phyloP scores from a whole-genome alignment of 2,113 vertebrate species.

The Pseudorectes ferrugineus region DNA sequence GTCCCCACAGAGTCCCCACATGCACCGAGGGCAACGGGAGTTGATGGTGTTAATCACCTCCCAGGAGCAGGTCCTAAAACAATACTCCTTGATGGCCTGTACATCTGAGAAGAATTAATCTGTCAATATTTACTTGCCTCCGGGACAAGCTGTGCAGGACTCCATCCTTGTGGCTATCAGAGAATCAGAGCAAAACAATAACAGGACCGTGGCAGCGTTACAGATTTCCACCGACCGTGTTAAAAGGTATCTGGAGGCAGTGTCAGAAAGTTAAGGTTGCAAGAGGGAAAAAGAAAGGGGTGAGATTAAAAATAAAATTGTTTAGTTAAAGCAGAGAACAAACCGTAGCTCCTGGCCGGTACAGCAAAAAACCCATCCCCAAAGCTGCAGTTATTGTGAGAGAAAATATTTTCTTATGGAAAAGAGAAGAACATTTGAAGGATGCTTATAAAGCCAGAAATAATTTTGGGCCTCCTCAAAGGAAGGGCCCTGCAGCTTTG shows the following conservation, averaged over 20 bases:
- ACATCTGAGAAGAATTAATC: slow-evolving; percentile 60
- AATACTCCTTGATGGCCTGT: slow-evolving; percentile 13
- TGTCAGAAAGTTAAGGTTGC: slow-evolving; percentile 55
- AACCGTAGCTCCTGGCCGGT: background rate
- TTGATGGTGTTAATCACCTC: slow-evolving; percentile 12
- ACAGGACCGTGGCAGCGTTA: slow-evolving; percentile 24
- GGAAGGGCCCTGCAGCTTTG: background rate
- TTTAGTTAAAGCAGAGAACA: slow-evolving; percentile 53
- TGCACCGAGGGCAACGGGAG: background rate
- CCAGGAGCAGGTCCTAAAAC: slow-evolving; percentile 38
- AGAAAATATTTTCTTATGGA: slow-evolving; percentile 59
- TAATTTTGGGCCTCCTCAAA: slow-evolving; percentile 41
- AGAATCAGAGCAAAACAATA: slow-evolving; percentile 65
- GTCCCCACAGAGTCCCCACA: background rate
- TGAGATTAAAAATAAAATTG: slow-evolving; percentile 44
- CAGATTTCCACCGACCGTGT: slow-evolving; percentile 32
- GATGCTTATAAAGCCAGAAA: slow-evolving; percentile 56
- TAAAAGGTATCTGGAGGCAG: slow-evolving; percentile 50
- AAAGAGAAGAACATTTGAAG: slow-evolving; percentile 47
- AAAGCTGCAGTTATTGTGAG: slow-evolving; percentile 37
- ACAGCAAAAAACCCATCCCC: slow-evolving; percentile 17
- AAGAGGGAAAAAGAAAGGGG: background rate
- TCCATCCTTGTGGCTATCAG: slow-evolving; percentile 54
- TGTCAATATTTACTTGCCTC: slow-evolving; percentile 63
- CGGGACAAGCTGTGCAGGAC: slow-evolving; percentile 34